Percentiles rank a stretch among this genome's conserved stretches.
Evolutionary conservation across 2,888 invertebrate species (phyloP).

Genomic region (Iphiclides podalirius): DNA sequence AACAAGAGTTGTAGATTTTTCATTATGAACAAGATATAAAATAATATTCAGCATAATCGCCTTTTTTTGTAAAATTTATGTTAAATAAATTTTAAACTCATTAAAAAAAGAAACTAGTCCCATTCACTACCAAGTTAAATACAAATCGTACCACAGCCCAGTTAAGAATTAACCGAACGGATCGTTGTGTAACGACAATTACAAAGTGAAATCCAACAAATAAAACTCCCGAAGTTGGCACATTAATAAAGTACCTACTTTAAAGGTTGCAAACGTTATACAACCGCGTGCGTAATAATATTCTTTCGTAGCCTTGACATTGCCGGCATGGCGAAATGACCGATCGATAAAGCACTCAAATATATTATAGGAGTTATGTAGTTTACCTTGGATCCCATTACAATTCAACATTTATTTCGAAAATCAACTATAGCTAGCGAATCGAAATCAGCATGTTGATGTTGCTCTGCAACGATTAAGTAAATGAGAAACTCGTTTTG

Average conservation of each 20-base stretch:
- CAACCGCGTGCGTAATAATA: conserved; percentile 25
- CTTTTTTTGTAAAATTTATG: too few relatives aligned
- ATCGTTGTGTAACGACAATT: not conserved
- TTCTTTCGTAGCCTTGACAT: conserved; percentile 60
- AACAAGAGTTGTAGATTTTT: too few relatives aligned
- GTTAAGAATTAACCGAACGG: too few relatives aligned
- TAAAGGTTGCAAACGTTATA: conserved; percentile 9
- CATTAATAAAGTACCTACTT: conserved; percentile 5
- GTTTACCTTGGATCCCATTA: conserved; percentile 66
- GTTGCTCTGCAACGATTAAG: not conserved
- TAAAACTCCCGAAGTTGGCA: not conserved
- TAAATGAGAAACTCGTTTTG: not conserved
- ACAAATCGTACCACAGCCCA: not conserved
- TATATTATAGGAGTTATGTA: conserved; percentile 63
- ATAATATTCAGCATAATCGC: too few relatives aligned
- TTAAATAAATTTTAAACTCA: too few relatives aligned
- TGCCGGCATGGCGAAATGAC: conserved; percentile 56
- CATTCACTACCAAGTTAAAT: too few relatives aligned
- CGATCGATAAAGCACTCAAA: conserved; percentile 63
- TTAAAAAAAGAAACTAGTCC: too few relatives aligned
- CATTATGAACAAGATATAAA: too few relatives aligned
- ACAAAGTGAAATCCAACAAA: conserved; percentile 1
- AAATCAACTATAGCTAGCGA: conserved; percentile 40
- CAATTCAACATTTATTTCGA: conserved; percentile 51
- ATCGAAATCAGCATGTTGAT: conserved; percentile 29